Base-by-base conservation (phyloP, 2,797 vertebrate species). In the Hafferia zeledoni region DNA sequence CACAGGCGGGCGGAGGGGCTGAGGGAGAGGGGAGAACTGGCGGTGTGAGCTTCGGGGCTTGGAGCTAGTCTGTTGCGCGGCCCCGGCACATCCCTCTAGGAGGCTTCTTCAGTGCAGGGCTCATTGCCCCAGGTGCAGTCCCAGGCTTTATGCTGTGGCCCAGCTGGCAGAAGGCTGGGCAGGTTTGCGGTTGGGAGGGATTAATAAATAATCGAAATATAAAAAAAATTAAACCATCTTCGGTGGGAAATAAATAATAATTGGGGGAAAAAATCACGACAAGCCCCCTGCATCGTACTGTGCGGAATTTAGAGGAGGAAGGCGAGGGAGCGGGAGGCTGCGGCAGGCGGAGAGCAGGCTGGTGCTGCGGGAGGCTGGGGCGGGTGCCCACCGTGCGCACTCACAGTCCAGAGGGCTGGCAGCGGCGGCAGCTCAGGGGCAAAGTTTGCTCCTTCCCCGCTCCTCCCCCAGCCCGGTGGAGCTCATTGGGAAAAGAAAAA, bases 61-160 rank as follows among this genome's bases (percentile, higher is more conserved):
- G 83, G 77, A 37, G 55, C 90, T 96, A 95, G 92, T 84, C 95
- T 91, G 96, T 92, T 93, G 97, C 81, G 97, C 89, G 97, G 95
- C 94, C 96, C 97, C 92, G 91, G 91, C 91, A 77, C 97, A 94
- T 98, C 93, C 95, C 97, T 95, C 94, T 93, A 59, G 93, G 80
- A 94, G 86, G 92, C 77, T 96, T 96, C 96, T 96, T 95, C 95
- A 83, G 86, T 10, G 78, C 83, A 20, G 86, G 92, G 88, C 90
- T 95, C 96, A 95, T 97, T 31, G 96, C 94, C 95, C 94, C 88
- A 83, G 91, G 91, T 95, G 95, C 93, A 37, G 95, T 96, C 92
- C 80, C 90, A 86, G 90, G 92, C 93, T 91, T 96, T 95, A 90
- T 17, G 93, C 81, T 77, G 77, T 74, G 95, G 88, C 94, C 92